Evolutionary conservation across 1,140 invertebrate genomes (phyloP).

Genomic region (Phymastichus coffea): DNA sequence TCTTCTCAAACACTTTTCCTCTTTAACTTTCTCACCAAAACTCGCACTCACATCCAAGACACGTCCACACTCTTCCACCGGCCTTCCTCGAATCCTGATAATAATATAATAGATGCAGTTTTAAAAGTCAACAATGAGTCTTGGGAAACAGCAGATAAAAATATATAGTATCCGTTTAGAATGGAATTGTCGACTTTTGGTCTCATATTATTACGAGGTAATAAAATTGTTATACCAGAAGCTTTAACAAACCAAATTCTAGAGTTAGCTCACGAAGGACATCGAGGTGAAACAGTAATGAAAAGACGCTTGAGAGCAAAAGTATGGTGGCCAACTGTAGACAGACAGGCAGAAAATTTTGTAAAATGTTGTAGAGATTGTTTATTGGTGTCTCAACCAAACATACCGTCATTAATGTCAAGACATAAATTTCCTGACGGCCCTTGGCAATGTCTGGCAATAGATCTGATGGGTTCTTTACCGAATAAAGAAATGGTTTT

Average conservation of each 20-base stretch:
- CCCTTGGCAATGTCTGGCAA: conserved; percentile 34
- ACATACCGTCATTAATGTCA: conserved; percentile 24
- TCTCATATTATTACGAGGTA: conserved; percentile 27
- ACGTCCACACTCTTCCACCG: no score
- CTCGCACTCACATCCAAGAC: no score
- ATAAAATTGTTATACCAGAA: conserved; percentile 27
- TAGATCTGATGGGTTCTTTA: conserved; percentile 33
- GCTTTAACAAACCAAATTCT: conserved; percentile 35
- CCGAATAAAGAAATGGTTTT: conserved; percentile 30
- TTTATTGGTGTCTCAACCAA: conserved; percentile 30
- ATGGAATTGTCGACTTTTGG: conserved; percentile 26
- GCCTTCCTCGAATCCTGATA: no score
- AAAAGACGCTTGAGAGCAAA: conserved; percentile 56
- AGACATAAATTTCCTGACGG: conserved; percentile 32
- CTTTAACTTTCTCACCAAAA: no score
- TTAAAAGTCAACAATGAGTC: background rate
- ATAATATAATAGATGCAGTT: no score
- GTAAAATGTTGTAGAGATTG: conserved; percentile 53
- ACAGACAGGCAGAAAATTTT: conserved; percentile 52
- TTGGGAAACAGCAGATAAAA: conserved; percentile 4
- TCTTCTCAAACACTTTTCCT: no score
- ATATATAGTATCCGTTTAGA: conserved; percentile 20
- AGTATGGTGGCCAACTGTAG: conserved; percentile 58
- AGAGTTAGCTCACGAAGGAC: conserved; percentile 50
- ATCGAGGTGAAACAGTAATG: conserved; percentile 59